A percentile compares a stretch with the other conserved stretches of the same genome.
These are phyloP conservation scores for Trissolcus japonicus DNA, from an alignment of 2,888 invertebrate genomes.

Conservation along the genomic window DNA sequence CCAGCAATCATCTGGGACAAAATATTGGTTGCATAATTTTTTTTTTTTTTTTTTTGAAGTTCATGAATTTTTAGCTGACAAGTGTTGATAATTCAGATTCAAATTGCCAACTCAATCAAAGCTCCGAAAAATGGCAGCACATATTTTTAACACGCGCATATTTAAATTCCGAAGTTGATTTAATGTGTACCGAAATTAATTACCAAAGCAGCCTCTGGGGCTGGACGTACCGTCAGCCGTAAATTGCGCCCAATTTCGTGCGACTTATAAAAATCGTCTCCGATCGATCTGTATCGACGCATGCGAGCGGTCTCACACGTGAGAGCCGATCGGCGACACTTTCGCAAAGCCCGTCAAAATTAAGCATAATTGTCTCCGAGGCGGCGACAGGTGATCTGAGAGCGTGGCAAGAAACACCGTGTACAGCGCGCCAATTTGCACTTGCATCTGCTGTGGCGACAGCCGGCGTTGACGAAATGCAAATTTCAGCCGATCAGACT, in stretches of 20 bases:
- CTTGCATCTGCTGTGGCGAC: conserved; percentile 72
- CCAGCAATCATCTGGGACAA: too few species aligned
- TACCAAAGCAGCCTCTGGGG: conserved; percentile 31
- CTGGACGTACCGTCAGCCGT: conserved; percentile 6
- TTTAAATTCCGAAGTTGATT: conserved; percentile 43
- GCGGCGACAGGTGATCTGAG: conserved; percentile 66
- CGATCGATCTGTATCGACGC: conserved; percentile 48
- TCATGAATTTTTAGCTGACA: not conserved
- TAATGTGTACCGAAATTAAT: conserved; percentile 37
- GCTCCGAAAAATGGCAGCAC: conserved; percentile 18
- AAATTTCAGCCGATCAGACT: conserved; percentile 62
- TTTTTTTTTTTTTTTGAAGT: too few species aligned
- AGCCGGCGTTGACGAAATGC: conserved; percentile 73
- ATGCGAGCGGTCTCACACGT: conserved; percentile 42
- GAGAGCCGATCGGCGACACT: conserved; percentile 62
- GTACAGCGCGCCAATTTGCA: conserved; percentile 69
- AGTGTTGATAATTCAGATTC: conserved; percentile 24
- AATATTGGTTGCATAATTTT: too few species aligned
- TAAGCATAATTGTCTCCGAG: conserved; percentile 69
- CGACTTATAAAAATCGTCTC: conserved; percentile 40
- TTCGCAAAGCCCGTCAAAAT: conserved; percentile 67
- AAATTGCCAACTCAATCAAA: conserved; percentile 34
- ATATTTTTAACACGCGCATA: conserved; percentile 23
- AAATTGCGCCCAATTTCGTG: conserved; percentile 27
- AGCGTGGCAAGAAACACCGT: conserved; percentile 60